Base-by-base conservation (phyloP, 2,888 invertebrate species). In the Drosophila recens region DNA sequence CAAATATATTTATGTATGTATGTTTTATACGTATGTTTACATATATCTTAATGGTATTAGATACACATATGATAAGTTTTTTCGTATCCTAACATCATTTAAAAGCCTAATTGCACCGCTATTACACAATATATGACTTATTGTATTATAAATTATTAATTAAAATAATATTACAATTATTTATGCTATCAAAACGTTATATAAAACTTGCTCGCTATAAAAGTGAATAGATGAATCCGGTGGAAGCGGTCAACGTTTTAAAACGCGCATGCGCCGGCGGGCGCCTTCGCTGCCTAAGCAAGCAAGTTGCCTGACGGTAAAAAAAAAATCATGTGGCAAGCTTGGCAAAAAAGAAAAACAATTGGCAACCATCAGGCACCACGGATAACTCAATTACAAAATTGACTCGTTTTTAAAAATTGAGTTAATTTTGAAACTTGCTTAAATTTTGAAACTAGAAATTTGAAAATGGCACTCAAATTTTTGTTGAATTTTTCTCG, bases 191-290 rank as follows among this genome's bases (percentile, higher is more conserved):
- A 48, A 38, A 58, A 58, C 15, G 45, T 58, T 58, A 58, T 58
- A 58, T 58, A 58, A 58, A 48, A 58, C 58, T 58, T 38, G 58
- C 58, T 48, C 36, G 45, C 27, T 46, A 38, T 36, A 46, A 57
- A 58, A 58, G 34, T 27, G 48, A 58, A 58, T 58, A 36, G 15
- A 40, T 54, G 40, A 48, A 36, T 38, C 46, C 36, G 38, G 8
- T 58, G 36, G 58, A 58, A 38, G 48, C 58, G 30, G 30, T 8
- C 30, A 30, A 30, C 30, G 30, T 30, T 30, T 30, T 30, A 8
- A 30, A 30, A 8, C 30, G 30, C 30, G 30, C 30, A 30, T 30
- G 30, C 30, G 30, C 30, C 30, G 30, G 30, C 4, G 23, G 4
- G 23, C 23, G 23, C 23, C 23, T 23, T 23, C 3, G 17, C 17